A percentile compares a stretch with the other conserved stretches of the same genome.
phyloP scores from a whole-genome alignment of 1,140 invertebrate species.

The Drosophila hydei region DNA sequence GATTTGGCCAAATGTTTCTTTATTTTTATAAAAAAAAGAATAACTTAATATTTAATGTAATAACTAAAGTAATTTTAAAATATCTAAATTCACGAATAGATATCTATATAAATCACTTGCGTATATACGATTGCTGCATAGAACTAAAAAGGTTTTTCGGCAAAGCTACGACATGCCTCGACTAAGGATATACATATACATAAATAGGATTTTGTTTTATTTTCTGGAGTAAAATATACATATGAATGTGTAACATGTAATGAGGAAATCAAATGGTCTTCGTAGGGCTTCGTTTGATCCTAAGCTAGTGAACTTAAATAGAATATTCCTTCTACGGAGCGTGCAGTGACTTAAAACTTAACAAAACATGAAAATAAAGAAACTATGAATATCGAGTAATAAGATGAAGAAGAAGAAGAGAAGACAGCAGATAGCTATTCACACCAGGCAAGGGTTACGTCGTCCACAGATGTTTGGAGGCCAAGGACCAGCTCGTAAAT shows the following conservation, averaged over 20 bases:
- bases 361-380: conserved; percentile 10
- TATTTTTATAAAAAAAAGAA: too few relatives aligned
- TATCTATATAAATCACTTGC: too few relatives aligned
- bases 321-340: conserved; percentile 6
- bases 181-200: neutral
- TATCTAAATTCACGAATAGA: too few relatives aligned
- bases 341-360: conserved; percentile 10
- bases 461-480: conserved; percentile 57
- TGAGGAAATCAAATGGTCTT: conserved; percentile 7
- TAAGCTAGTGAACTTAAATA: conserved; percentile 22
- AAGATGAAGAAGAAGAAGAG: too few relatives aligned
- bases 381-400: neutral
- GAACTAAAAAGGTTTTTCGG: too few relatives aligned
- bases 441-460: conserved; percentile 50
- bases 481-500: conserved; percentile 64
- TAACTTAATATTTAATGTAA: too few relatives aligned
- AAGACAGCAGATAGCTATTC: conserved; percentile 30
- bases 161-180: neutral
- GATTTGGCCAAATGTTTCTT: too few relatives aligned
- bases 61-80: too few relatives aligned
- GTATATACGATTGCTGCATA: too few relatives aligned
- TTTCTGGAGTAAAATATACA: neutral
- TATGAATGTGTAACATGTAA: neutral
- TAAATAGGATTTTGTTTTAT: conserved; percentile 3
- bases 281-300: conserved; percentile 4